Evolutionary conservation across 1,140 invertebrate species (phyloP), one percentile per base, ranked within the genome.

Genomic region (Euwallacea fornicatus): DNA sequence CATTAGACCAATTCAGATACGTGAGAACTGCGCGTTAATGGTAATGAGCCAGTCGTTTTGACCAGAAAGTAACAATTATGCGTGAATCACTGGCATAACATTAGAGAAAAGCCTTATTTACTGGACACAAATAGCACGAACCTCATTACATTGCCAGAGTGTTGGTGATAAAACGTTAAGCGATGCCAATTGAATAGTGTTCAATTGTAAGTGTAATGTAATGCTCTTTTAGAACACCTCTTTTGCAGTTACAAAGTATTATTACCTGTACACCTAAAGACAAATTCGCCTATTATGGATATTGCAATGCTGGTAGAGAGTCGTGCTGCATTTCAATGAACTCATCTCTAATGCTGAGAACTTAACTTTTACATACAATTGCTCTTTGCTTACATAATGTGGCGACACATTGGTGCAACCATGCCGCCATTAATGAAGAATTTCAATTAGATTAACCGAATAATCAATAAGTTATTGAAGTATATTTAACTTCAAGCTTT

Each of bases 211-310:
- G 8, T 15, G 54, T 9, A 56, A 56, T 56, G 16, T 9, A 56
- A 56, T 6, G 16, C 54, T 13, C n/a, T 16, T 56, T 13, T 15
- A 56, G n/a, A 50, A 56, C 54, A 21, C 54, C 54, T 56, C 16
- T 56, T 56, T 15, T n/a, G 54, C 54, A 56, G 2, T 56, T 56
- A 56, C 8, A 56, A 15, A 15, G 11, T 21, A 56, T 56, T 56
- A 56, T 56, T 16, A 56, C 16, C 16, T 8, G 11, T 3, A 56
- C n/a, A n/a, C 16, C 54, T 13, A 56, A 8, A 56, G 54, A 56
- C 54, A 56, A 56, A 56, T 56, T 15, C 54, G 11, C 54, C 16
- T 56, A 56, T 56, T 56, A 56, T n/a, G 16, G 54, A 56, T 56
- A 13, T 33, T 33, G 21, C 4, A n/a, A n/a, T 56, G 16, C 16